Percentiles rank a stretch among this genome's conserved stretches.
Conservation (phyloP, 2,797 vertebrate species). For the Aplochiton taeniatus region DNA sequence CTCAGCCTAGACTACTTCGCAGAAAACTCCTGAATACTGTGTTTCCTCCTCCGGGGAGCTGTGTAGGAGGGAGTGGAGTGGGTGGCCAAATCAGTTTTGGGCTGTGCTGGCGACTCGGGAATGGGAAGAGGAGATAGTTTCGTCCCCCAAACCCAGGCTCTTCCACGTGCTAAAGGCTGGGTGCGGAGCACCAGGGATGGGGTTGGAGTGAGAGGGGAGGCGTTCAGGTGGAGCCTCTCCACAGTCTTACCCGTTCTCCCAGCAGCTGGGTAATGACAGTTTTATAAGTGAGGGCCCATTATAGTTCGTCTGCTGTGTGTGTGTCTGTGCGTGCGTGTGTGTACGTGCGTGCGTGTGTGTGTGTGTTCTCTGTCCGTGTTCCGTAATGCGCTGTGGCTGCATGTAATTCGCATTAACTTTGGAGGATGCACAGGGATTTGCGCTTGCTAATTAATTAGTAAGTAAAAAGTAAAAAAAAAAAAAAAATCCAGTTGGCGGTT, state of each 20-base stretch:
- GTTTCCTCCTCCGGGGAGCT: background rate
- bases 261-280: conserved; percentile 5
- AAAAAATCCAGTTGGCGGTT: conserved; percentile 46
- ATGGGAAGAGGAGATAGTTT: background rate
- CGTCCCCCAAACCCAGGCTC: background rate
- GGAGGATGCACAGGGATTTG: conserved; percentile 73
- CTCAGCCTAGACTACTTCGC: background rate
- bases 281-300: background rate
- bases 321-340: conserved; percentile 12
- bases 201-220: background rate
- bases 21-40: background rate
- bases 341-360: conserved; percentile 39
- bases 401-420: conserved; percentile 67
- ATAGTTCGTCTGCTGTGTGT: background rate
- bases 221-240: background rate
- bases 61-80: conserved; percentile 5
- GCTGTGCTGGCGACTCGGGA: background rate
- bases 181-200: background rate
- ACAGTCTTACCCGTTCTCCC: background rate
- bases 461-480: conserved; percentile 50
- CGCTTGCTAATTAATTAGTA: conserved; percentile 79
- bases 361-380: conserved; percentile 27
- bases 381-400: conserved; percentile 66
- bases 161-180: background rate
- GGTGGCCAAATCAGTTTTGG: background rate